Conservation (phyloP, 2,113 vertebrate species). For the Gavia stellata region DNA sequence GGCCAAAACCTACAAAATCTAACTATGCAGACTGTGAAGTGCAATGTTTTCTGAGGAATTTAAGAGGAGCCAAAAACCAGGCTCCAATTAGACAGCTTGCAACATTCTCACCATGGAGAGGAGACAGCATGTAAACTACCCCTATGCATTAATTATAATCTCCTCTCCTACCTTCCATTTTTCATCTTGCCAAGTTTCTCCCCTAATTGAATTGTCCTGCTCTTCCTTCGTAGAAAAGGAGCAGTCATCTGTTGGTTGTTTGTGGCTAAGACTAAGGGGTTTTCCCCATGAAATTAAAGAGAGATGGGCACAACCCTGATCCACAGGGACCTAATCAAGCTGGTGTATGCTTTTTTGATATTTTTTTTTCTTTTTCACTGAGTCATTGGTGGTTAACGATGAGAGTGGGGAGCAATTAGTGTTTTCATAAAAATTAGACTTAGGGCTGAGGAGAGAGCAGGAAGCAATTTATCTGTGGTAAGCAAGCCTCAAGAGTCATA, state of each 20-base stretch:
- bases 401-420: not conserved
- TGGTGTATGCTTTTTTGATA: not conserved
- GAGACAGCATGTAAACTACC: constrained; percentile 33
- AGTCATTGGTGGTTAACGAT: not conserved
- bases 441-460: not conserved
- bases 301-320: not conserved
- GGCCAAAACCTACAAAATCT: constrained; percentile 24
- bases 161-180: not conserved
- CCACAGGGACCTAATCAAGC: not conserved
- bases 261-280: not conserved
- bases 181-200: constrained; percentile 3
- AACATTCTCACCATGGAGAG: not conserved
- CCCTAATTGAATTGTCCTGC: not conserved
- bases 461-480: constrained; percentile 39
- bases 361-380: not conserved
- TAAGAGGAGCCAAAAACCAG: not conserved
- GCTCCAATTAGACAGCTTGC: constrained; percentile 40
- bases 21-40: not conserved
- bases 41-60: not conserved
- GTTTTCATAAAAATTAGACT: constrained; percentile 26
- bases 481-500: constrained; percentile 42
- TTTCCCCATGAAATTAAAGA: not conserved
- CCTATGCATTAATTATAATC: constrained; percentile 13
- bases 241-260: not conserved
- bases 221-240: not conserved